These are phyloP conservation scores for Limanda limanda DNA, from an alignment of 2,113 vertebrate genomes.

Conservation along the genomic window DNA sequence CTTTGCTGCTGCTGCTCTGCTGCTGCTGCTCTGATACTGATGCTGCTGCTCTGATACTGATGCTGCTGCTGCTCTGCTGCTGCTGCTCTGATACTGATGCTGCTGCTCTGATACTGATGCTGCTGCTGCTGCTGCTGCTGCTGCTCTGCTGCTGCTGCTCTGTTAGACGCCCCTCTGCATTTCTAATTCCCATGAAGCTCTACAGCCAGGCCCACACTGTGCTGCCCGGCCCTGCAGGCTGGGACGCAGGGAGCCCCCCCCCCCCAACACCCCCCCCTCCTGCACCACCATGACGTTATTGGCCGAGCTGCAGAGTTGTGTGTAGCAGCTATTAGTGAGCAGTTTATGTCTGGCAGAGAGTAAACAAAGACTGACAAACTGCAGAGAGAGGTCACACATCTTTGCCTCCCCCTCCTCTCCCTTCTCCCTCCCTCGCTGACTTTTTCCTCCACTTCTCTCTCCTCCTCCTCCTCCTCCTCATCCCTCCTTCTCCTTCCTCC, in stretches of 20 bases:
- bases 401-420: neutral
- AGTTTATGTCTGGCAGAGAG: slow-evolving; percentile 47
- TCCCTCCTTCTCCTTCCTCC: neutral
- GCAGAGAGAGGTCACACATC: slow-evolving; percentile 45
- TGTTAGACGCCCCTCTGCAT: slow-evolving; percentile 44
- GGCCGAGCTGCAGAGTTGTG: slow-evolving; percentile 28
- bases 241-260: slow-evolving; percentile 36
- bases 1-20: slow-evolving; percentile 66
- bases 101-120: slow-evolving; percentile 66
- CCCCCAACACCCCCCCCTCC: neutral
- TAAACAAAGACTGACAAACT: slow-evolving; percentile 65
- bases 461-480: neutral
- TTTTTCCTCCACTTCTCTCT: neutral
- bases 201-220: slow-evolving; percentile 8
- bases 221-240: slow-evolving; percentile 8
- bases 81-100: no score
- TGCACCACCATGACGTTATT: slow-evolving; percentile 45
- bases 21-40: slow-evolving; percentile 21
- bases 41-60: no score
- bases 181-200: slow-evolving; percentile 45
- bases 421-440: neutral
- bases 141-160: slow-evolving; percentile 47
- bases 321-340: slow-evolving; percentile 45
- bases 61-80: slow-evolving; percentile 37
- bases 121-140: slow-evolving; percentile 7